Percentiles rank a stretch among this genome's conserved stretches.
Evolutionary conservation across 53 echinoderm and acorn worm genomes (phyloP).

Genomic region (Crossaster papposus): DNA sequence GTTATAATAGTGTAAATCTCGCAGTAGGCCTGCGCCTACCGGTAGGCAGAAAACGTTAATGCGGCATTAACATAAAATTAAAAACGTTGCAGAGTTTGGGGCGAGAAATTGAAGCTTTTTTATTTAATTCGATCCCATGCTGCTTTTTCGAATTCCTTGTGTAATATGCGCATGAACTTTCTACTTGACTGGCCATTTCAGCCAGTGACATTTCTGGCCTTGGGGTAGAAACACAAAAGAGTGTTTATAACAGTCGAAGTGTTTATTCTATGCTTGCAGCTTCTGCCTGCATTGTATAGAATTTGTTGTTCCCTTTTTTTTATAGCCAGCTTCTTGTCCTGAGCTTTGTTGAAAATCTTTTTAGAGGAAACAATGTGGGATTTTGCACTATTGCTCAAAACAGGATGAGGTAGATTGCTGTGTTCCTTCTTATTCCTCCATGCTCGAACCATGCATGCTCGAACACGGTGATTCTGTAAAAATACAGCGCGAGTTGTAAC

Average conservation of each 20-base stretch:
- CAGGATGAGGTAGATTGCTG: not conserved
- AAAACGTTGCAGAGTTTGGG: not conserved
- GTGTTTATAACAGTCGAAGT: slow-evolving; percentile 42
- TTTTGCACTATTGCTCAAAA: not conserved
- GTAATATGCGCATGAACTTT: not conserved
- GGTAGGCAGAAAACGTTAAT: too few relatives aligned
- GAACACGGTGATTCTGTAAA: too few relatives aligned
- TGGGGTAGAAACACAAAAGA: slow-evolving; percentile 28
- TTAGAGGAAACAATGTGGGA: not conserved
- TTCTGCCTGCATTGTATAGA: slow-evolving; percentile 6
- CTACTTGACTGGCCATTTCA: slow-evolving; percentile 32
- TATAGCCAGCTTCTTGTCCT: slow-evolving; percentile 4
- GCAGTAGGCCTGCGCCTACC: too few relatives aligned
- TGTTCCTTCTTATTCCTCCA: too few relatives aligned
- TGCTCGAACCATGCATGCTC: too few relatives aligned
- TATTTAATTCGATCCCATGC: not conserved
- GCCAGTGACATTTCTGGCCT: slow-evolving; percentile 36
- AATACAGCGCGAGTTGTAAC: too few relatives aligned
- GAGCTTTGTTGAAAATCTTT: slow-evolving; percentile 3
- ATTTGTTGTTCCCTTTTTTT: slow-evolving; percentile 1
- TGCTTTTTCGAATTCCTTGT: not conserved
- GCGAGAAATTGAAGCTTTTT: not conserved
- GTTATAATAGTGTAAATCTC: too few relatives aligned
- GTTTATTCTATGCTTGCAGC: slow-evolving; percentile 29
- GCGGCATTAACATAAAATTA: too few relatives aligned